These are phyloP conservation scores for Ivindomyrus marchei DNA, from an alignment of 2,113 vertebrate species.

Conservation along the genomic window DNA sequence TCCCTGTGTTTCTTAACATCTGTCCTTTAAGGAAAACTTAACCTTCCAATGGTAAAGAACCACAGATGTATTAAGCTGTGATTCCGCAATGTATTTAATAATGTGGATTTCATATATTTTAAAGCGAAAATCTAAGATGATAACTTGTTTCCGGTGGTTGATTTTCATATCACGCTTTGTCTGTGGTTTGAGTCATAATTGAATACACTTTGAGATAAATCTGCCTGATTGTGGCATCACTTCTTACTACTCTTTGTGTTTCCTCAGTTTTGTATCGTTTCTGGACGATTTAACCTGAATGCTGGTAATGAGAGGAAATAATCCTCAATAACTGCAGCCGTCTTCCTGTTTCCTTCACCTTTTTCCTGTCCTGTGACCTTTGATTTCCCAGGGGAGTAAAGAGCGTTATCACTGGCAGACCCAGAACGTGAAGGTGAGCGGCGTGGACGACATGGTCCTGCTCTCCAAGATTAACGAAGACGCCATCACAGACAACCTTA, in stretches of 20 bases:
- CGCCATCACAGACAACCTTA: conserved; percentile 76
- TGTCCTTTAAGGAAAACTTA: not conserved
- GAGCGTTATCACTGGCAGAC: conserved; percentile 74
- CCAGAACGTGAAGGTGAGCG: conserved; percentile 72
- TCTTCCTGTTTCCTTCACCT: not conserved
- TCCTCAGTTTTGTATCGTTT: too few species aligned
- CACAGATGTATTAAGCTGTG: not conserved
- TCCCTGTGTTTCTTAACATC: not conserved
- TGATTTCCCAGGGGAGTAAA: conserved; percentile 64
- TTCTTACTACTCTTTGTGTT: not conserved
- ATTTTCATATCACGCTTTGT: not conserved
- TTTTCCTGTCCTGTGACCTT: not conserved
- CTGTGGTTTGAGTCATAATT: not conserved
- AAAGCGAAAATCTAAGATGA: not conserved
- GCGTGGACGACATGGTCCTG: conserved; percentile 77
- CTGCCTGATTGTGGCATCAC: not conserved
- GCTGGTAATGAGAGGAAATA: not conserved
- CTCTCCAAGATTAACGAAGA: conserved; percentile 73
- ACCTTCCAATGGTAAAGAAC: too few species aligned
- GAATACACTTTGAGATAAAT: not conserved
- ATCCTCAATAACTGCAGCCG: not conserved
- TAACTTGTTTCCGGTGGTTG: not conserved
- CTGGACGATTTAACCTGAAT: not conserved
- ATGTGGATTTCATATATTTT: not conserved
- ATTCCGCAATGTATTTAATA: not conserved